Conservation (phyloP, 30 jellyfish, hydroid and myxozoan species). For the Chironex yamaguchii region DNA sequence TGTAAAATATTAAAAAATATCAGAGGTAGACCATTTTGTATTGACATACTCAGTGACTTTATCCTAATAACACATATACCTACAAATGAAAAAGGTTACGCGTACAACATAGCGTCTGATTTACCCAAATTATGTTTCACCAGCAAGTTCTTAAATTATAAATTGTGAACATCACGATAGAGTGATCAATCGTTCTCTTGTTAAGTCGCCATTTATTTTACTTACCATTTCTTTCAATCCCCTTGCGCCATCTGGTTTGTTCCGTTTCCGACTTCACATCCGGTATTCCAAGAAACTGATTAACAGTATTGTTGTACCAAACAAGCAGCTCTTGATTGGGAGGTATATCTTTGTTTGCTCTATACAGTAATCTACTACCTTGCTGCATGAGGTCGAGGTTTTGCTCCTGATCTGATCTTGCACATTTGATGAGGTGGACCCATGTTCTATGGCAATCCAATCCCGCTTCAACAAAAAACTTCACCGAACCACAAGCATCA, state of each 20-base stretch:
- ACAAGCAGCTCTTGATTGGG: conserved; percentile 89
- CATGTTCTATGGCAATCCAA: conserved; percentile 76
- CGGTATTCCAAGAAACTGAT: conserved; percentile 86
- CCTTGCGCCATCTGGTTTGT: neutral
- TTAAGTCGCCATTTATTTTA: too few relatives aligned
- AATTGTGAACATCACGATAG: too few relatives aligned
- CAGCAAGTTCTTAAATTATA: too few relatives aligned
- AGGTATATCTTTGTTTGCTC: conserved; percentile 81
- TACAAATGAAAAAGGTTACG: too few relatives aligned
- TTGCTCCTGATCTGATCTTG: conserved; percentile 87
- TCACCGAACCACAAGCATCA: conserved; percentile 64
- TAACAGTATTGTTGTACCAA: conserved; percentile 74
- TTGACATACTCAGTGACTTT: too few relatives aligned
- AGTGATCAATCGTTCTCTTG: too few relatives aligned
- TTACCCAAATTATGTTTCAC: too few relatives aligned
- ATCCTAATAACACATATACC: too few relatives aligned
- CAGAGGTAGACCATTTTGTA: too few relatives aligned
- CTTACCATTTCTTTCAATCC: conserved; percentile 60
- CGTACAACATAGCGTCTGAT: too few relatives aligned
- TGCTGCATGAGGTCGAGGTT: conserved; percentile 80
- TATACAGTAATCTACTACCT: conserved; percentile 60
- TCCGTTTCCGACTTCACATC: neutral
- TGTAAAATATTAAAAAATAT: too few relatives aligned
- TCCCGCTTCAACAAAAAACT: conserved; percentile 76
- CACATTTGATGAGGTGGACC: conserved; percentile 82